Conservation (phyloP, 1,140 invertebrate species). For the Trichonephila inaurata region DNA sequence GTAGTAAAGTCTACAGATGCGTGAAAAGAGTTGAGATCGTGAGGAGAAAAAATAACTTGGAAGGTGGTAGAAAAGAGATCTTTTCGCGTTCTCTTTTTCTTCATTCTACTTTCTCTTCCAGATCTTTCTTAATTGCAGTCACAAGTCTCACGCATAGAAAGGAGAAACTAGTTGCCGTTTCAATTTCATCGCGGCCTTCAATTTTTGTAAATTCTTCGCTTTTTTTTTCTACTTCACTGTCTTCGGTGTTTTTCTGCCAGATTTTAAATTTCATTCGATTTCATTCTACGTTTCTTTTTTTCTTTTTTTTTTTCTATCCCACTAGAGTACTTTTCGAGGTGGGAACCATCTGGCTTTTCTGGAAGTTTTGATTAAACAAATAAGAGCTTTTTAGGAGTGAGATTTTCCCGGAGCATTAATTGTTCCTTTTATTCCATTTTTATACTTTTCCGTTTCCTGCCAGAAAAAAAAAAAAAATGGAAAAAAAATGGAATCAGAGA, state of each 20-base stretch:
- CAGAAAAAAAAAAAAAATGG: not conserved
- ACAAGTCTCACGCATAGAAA: constrained; percentile 47
- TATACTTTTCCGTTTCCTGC: not conserved
- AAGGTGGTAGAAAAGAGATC: constrained; percentile 50
- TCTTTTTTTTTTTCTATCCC: not conserved
- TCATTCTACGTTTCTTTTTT: not conserved
- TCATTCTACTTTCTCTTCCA: constrained; percentile 44
- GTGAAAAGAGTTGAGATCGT: constrained; percentile 52
- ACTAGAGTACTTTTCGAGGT: not conserved
- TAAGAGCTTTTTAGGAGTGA: constrained; percentile 11
- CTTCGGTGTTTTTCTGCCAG: constrained; percentile 13
- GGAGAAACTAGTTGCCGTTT: constrained; percentile 58
- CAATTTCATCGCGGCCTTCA: constrained; percentile 69
- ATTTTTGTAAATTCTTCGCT: constrained; percentile 60
- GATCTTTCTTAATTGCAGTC: constrained; percentile 67
- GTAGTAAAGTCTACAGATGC: constrained; percentile 44
- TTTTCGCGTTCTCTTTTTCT: constrained; percentile 20
- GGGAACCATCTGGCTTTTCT: constrained; percentile 57
- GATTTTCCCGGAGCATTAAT: constrained; percentile 30
- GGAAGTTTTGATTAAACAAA: constrained; percentile 61
- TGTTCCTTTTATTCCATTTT: constrained; percentile 28
- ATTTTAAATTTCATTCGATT: constrained; percentile 64
- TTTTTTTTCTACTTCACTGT: constrained; percentile 9
- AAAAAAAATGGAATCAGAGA: too few species aligned
- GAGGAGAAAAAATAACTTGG: constrained; percentile 37